Base-by-base conservation (phyloP, 2,797 vertebrate genomes). In the Poliocrania exsul region DNA sequence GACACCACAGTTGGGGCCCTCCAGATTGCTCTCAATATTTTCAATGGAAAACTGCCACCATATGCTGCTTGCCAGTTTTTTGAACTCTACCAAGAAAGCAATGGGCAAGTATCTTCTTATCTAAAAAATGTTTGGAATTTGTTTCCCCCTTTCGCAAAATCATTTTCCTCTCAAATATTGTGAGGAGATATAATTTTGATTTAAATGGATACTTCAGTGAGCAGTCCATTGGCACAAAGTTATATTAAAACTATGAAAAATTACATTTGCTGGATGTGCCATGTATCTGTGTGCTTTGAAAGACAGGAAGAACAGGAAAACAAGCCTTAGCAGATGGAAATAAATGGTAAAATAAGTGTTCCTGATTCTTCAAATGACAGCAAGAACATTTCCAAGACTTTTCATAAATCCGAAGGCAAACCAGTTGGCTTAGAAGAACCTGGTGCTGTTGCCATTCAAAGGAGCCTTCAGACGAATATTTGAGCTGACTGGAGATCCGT, bases 1-100 rank as follows among this genome's bases (percentile, higher is more conserved):
- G 99, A 99, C 97, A 99, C 98, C 25, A 99, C 99, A 35, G 81
- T 99, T 92, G 98, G 98, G 97, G 99, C 98, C 79, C 98, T 99
- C 33, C 99, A 99, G 98, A 98, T 98, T 60, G 99, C 98, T 75
- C 98, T 99, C 94, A 98, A 98, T 77, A 97, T 99, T 71, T 99
- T 98, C 98, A 99, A 98, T 37, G 98, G 98, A 93, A 97, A 97
- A 50, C 97, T 99, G 57, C 98, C 98, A 87, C 98, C 99, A 35
- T 99, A 99, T 4, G 98, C 98, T 44, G 97, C 99, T 92, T 99
- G 99, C 97, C 99, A 99, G 67, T 92, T 99, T 84, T 98, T 98
- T 95, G 99, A 99, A 97, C 97, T 99, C 96, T 98, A 99, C 95
- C 97, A 98, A 74, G 98, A 99, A 93, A 95, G 98, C 95, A 98